phyloP scores from a whole-genome alignment of 2,888 invertebrate species.

The Drosophila putrida region DNA sequence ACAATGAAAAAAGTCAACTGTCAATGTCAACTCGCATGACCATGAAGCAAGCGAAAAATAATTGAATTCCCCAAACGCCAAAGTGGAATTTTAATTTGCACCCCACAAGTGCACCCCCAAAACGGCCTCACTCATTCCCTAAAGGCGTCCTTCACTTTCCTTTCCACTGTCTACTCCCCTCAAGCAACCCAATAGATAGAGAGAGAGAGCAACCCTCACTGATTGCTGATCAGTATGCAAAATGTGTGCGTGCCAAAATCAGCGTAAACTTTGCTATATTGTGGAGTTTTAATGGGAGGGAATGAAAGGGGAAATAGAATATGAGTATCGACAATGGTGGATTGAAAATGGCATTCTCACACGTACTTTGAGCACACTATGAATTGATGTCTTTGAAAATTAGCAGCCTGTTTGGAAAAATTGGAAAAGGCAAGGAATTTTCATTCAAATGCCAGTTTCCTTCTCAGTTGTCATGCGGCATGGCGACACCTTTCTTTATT shows the following conservation, averaged over 20 bases:
- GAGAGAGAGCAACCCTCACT: conserved; percentile 50
- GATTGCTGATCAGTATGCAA: conserved; percentile 83
- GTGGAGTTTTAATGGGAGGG: not conserved
- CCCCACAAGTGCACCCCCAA: conserved; percentile 30
- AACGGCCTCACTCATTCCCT: not conserved
- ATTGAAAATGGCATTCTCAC: conserved; percentile 67
- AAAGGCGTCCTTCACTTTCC: not conserved
- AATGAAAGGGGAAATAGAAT: conserved; percentile 5
- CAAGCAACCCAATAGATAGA: conserved; percentile 1
- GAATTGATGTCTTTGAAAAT: conserved; percentile 83
- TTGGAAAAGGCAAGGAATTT: conserved; percentile 31
- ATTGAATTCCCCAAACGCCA: conserved; percentile 83
- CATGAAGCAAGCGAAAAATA: conserved; percentile 66
- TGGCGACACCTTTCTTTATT: conserved; percentile 17
- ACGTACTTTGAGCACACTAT: conserved; percentile 62
- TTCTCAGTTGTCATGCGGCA: not conserved
- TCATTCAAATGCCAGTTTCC: conserved; percentile 11
- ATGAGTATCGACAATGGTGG: conserved; percentile 14
- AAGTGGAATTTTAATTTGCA: conserved; percentile 83
- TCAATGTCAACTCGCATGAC: conserved; percentile 73
- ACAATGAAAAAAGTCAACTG: conserved; percentile 38
- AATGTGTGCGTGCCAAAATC: conserved; percentile 81
- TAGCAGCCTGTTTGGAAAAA: conserved; percentile 62
- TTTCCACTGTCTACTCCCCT: not conserved
- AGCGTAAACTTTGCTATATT: conserved; percentile 55